Base-by-base conservation (phyloP, 2,113 vertebrate species). In the Aepyceros melampus region DNA sequence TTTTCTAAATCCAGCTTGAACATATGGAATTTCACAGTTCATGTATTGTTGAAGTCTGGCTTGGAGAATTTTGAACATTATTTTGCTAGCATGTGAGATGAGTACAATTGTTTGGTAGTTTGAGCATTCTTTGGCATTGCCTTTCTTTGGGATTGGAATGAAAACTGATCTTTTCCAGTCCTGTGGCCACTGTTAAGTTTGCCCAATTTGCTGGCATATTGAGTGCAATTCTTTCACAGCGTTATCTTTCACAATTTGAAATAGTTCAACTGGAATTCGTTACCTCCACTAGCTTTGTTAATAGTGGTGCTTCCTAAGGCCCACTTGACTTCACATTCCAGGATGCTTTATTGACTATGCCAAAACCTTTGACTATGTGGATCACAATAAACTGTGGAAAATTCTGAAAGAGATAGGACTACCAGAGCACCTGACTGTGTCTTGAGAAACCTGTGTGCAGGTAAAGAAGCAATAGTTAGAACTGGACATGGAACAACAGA, bases 361-460 rank as follows among this genome's bases (percentile, higher is more conserved):
- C 31, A 64, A 64, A 64, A 7, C 6, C 14, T 64, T 64, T 64
- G 60, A 64, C 60, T 64, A 3, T 64, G 6, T 64, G 31, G 29
- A 64, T 33, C 31, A 7, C 60, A 64, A 64, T 8, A 64, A 33
- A 16, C 60, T 64, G 58, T 62, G 60, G 31, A 33, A 64, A 64
- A 64, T 64, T 64, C 60, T 64, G 3, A 64, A 64, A 33, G 60
- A 64, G 3, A 64, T 64, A 14, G 31, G 60, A 64, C 33, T 64
- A 64, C 60, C 31, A 64, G 31, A 64, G 1, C 31, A 64, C 14
- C 31, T 64, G 60, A 64, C 60, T 64, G 60, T 0, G 0, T 64
- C 60, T 33, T 64, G 31, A 64, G 31, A 64, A 64, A 64, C 14
- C 29, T 16, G 14, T 16, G 7, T 33, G 1, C 60, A 64, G 14